These are phyloP conservation scores for Chloropsis hardwickii DNA, from an alignment of 2,113 vertebrate genomes.

Conservation along the genomic window DNA sequence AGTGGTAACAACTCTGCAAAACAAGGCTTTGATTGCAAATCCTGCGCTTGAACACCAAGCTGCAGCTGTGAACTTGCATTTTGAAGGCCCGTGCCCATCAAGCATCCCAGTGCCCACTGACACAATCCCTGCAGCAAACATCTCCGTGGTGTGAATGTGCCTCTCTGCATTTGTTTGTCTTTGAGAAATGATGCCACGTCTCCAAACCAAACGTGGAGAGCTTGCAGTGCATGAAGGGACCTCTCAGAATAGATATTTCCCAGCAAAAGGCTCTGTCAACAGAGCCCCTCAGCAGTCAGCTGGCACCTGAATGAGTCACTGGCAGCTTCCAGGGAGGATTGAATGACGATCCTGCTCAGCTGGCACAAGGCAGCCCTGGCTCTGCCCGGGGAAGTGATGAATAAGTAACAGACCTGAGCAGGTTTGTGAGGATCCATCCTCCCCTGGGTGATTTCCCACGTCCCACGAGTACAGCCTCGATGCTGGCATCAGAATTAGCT, in stretches of 20 bases:
- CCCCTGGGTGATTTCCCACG: not conserved
- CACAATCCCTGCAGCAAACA: rapidly evolving
- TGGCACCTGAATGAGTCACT: not conserved
- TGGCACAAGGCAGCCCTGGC: constrained; percentile 76
- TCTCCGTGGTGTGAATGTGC: not conserved
- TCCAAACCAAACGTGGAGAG: rapidly evolving
- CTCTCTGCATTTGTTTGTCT: not conserved
- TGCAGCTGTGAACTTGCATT: not conserved
- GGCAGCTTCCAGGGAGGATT: constrained; percentile 38
- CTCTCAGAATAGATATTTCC: not conserved
- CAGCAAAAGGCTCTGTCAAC: not conserved
- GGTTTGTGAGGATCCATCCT: not conserved
- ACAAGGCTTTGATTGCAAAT: not conserved
- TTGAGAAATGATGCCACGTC: not conserved
- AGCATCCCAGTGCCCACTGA: rapidly evolving
- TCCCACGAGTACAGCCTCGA: not conserved
- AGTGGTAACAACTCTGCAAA: not conserved
- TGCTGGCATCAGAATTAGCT: not conserved
- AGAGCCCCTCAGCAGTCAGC: not conserved
- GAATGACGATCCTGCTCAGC: constrained; percentile 73
- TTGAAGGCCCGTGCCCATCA: not conserved
- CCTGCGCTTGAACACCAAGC: not conserved
- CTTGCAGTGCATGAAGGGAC: rapidly evolving
- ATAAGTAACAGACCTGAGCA: constrained; percentile 77
- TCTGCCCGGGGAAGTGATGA: constrained; percentile 75